Base-by-base conservation (phyloP, 2,797 vertebrate genomes). In the Tolypeutes matacus region DNA sequence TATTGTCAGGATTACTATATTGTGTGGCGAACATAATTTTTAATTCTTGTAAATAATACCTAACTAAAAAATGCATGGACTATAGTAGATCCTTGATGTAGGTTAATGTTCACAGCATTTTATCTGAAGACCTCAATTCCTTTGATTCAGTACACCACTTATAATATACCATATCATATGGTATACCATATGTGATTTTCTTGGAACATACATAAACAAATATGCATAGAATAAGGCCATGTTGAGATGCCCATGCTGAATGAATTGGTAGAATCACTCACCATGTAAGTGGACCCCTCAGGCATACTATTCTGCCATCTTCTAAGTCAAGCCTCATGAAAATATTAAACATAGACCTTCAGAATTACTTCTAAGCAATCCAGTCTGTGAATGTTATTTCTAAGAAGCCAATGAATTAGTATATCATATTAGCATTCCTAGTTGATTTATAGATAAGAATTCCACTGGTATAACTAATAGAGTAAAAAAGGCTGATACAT, bases 31-130 rank as follows among this genome's bases (percentile, higher is more conserved):
- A 86, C 3, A 70, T 84, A 64, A 76, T 90, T 84, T n/a, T 31
- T 87, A 89, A 82, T 49, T 80, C 86, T 82, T 82, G 60, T 89
- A 90, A 95, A 75, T 92, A 89, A 58, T 89, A 65, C 15, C 25
- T 82, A 56, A 49, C 46, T 51, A 60, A 92, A 89, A 75, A 65
- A 13, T 4, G 76, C 14, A 56, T 67, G 23, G 36, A 89, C 46
- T 86, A 60, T 3, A 46, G 7, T 6, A 56, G 27, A 42, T n/a
- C 25, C 10, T 49, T 46, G 27, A 29, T 69, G 25, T 88, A 80
- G 42, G 11, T 89, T 87, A 92, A 58, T 92, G 39, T 86, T 86
- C 31, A 31, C 3, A 78, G 13, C 31, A 21, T 81, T 93, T 89
- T 86, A 39, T 93, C 53, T 82, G 73, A 67, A 83, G 62, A 81